Conservation (phyloP, 2,797 vertebrate species). For the Columba guinea region DNA sequence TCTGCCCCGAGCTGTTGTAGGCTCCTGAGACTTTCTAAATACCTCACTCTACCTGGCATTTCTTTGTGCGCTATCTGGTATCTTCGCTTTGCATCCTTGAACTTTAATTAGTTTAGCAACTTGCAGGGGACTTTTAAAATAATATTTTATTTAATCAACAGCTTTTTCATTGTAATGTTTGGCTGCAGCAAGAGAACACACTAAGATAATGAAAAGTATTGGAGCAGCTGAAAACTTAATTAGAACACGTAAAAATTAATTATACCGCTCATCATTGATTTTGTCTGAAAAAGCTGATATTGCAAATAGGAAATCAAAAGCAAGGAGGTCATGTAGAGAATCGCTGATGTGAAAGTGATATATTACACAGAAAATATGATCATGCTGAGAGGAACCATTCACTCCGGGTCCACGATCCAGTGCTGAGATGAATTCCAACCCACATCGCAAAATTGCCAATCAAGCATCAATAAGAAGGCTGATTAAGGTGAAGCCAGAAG, state of each 20-base stretch:
- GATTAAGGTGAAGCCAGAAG: background rate
- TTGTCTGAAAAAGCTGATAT: conserved; percentile 59
- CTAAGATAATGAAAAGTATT: conserved; percentile 53
- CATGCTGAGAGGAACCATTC: background rate
- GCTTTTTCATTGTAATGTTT: conserved; percentile 13
- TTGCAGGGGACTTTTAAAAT: conserved; percentile 3
- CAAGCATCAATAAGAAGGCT: conserved; percentile 5
- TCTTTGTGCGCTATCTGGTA: background rate
- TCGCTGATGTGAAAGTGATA: background rate
- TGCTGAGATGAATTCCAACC: background rate
- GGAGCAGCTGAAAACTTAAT: conserved; percentile 60
- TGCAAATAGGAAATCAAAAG: conserved; percentile 64
- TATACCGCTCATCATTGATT: conserved; percentile 40
- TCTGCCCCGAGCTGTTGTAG: background rate
- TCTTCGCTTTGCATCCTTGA: background rate
- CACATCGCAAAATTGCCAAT: background rate
- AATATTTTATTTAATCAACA: conserved; percentile 45
- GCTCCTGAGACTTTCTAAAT: background rate
- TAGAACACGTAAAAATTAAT: conserved; percentile 69
- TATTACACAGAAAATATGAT: background rate
- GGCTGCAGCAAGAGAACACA: background rate
- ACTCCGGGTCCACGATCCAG: background rate
- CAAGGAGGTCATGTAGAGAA: conserved; percentile 44
- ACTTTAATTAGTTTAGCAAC: conserved; percentile 48
- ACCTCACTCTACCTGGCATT: background rate